Evolutionary conservation across 2,888 invertebrate species (phyloP).

Genomic region (Pantelozetes paolii): DNA sequence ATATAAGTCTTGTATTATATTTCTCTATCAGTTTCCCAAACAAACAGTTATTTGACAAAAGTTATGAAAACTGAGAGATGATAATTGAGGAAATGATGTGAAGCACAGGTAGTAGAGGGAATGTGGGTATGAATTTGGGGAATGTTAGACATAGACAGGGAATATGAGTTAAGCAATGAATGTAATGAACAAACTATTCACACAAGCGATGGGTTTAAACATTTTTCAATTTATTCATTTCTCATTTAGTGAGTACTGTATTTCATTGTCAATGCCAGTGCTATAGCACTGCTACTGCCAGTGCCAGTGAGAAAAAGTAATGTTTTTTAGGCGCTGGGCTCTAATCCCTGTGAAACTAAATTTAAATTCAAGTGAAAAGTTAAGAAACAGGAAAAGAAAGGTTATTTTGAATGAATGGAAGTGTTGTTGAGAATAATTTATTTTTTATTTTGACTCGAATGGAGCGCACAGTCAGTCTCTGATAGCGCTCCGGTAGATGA

Average conservation of each 20-base stretch:
- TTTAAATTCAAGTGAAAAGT: slow-evolving; percentile 22
- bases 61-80: neutral
- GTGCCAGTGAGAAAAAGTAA: slow-evolving; percentile 5
- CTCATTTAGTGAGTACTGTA: neutral
- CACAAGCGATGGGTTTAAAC: neutral
- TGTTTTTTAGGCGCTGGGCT: neutral
- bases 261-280: slow-evolving; percentile 13
- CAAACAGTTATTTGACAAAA: slow-evolving; percentile 29
- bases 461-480: neutral
- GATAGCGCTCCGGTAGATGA: neutral
- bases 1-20: too few relatives aligned
- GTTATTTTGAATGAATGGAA: slow-evolving; percentile 21
- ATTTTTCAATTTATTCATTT: neutral
- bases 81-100: slow-evolving; percentile 36
- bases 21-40: neutral
- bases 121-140: neutral
- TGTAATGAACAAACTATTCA: neutral
- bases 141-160: neutral
- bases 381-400: slow-evolving; percentile 26
- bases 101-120: slow-evolving; percentile 13
- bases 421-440: slow-evolving; percentile 13
- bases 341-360: slow-evolving; percentile 11
- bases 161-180: neutral
- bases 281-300: neutral
- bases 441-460: slow-evolving; percentile 10